Conservation (phyloP, 2,888 invertebrate species). For the Eurytoma adleriae region DNA sequence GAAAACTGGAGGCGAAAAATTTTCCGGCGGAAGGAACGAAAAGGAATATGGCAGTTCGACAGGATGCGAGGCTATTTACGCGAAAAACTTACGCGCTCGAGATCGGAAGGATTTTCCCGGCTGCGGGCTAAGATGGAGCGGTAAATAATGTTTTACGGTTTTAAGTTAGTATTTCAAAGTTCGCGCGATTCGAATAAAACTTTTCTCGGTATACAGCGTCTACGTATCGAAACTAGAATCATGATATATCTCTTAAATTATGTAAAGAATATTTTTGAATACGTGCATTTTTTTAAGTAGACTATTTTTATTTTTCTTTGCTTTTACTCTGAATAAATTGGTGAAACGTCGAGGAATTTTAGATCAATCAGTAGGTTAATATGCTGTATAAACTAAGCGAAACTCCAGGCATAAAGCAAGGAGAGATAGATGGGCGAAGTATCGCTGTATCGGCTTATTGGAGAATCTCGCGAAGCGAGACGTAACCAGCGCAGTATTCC, state of each 20-base stretch:
- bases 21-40: slow-evolving; percentile 33
- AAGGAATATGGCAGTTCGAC: slow-evolving; percentile 35
- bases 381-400: background rate
- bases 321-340: too few species aligned
- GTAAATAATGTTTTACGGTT: slow-evolving; percentile 40
- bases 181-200: too few species aligned
- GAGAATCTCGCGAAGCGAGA: slow-evolving; percentile 36
- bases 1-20: slow-evolving; percentile 36
- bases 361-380: background rate
- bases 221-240: too few species aligned
- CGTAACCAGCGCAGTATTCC: slow-evolving; percentile 38
- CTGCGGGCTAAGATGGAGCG: slow-evolving; percentile 16
- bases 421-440: slow-evolving; percentile 20
- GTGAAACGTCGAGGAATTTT: background rate
- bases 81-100: slow-evolving; percentile 11
- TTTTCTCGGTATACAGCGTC: too few species aligned
- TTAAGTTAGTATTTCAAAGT: background rate
- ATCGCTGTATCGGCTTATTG: slow-evolving; percentile 50
- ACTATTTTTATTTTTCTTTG: background rate
- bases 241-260: too few species aligned
- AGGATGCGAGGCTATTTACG: slow-evolving; percentile 35
- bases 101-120: slow-evolving; percentile 19
- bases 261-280: too few species aligned
- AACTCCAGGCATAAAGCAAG: background rate
- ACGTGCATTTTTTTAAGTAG: too few species aligned